Evolutionary conservation across 1,140 invertebrate species (phyloP).

Genomic region (Macrotrachela quadricornifera): DNA sequence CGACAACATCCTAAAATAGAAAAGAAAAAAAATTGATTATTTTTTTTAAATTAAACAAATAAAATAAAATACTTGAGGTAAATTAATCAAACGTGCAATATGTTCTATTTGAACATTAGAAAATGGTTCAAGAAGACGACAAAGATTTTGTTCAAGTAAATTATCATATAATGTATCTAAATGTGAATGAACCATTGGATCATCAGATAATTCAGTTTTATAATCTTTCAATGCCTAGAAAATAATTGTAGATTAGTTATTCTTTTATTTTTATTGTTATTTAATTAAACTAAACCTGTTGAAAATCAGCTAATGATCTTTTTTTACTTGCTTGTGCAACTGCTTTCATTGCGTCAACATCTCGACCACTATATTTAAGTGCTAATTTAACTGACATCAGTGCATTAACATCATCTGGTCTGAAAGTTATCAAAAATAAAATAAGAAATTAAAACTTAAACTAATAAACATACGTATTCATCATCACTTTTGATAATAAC

Average conservation of each 20-base stretch:
- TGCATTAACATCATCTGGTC: constrained; percentile 77
- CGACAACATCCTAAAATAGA: constrained; percentile 53
- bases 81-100: constrained; percentile 61
- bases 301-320: constrained; percentile 82
- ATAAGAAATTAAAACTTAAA: too few relatives aligned
- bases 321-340: constrained; percentile 86
- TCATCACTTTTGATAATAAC: constrained; percentile 93
- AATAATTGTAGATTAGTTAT: not conserved
- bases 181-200: constrained; percentile 84
- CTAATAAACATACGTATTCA: constrained; percentile 42
- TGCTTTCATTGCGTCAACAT: constrained; percentile 90
- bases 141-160: constrained; percentile 96
- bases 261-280: too few relatives aligned
- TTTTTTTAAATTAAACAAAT: too few relatives aligned
- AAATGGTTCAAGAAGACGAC: constrained; percentile 93
- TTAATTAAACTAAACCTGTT: too few relatives aligned
- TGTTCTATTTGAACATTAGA: constrained; percentile 71
- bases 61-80: constrained; percentile 37
- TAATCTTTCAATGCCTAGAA: constrained; percentile 31
- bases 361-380: constrained; percentile 75
- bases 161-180: constrained; percentile 87
- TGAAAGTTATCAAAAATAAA: constrained; percentile 15
- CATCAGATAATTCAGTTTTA: constrained; percentile 70
- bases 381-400: constrained; percentile 89
- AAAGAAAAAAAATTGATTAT: not conserved